Evolutionary conservation across 2,797 vertebrate genomes (phyloP), one percentile per base, ranked within the genome.

Genomic region (Pelochelys cantorii): DNA sequence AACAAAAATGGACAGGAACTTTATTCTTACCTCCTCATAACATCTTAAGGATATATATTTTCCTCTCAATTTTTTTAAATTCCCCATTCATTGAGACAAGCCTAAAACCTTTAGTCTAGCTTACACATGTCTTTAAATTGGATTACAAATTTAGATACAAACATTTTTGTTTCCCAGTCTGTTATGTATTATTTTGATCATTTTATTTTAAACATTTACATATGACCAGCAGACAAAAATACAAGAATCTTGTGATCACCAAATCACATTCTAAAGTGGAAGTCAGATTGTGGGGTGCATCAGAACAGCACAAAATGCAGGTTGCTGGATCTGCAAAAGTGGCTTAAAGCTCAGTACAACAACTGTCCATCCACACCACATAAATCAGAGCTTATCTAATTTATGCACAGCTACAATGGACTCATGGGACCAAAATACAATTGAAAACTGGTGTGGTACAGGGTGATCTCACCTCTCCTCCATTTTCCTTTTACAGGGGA

Each of bases 191-290:
- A 83, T 53, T 86, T 56, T 88, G 29, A 79, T 29, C 37, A 31
- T 83, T 71, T 84, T 92, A n/a, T 87, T 92, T 89, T 90, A 79
- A 86, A 18, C 22, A 31, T 53, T 91, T 84, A 22, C 56, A 57
- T 85, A 3, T 92, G 77, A 87, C 27, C 7, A 84, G 83, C 10
- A 93, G 55, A 81, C 54, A 14, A 83, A 92, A 80, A 27, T 11
- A 14, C 5, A 87, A 31, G 34, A 48, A 77, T 77, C 20, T 31
- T 83, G 25, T 10, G 83, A 84, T 52, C 37, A 78, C 20, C 29
- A 48, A 59, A 13, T 27, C 57, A 48, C 25, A 77, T 13, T 25
- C 80, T 52, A 3, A 89, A 92, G 75, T 2, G 31, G 81, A 10
- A 55, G 18, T 6, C 77, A 81, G 62, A 60, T 54, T 60, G 11